Conservation (phyloP, 2,797 vertebrate species). For the Podarcis lilfordi region DNA sequence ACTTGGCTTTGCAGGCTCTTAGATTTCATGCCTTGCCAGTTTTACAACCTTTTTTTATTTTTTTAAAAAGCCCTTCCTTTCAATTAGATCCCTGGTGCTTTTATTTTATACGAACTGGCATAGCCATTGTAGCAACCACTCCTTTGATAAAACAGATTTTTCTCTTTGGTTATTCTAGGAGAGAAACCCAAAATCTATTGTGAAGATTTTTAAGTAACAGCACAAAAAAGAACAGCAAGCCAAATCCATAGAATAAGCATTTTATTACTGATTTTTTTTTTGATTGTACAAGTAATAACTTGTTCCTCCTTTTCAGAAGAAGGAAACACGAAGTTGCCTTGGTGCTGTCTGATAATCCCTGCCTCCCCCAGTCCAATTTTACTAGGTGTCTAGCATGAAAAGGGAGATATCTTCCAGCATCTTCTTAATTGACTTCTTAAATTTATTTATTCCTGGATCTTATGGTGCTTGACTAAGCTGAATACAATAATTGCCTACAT, state of each 20-base stretch:
- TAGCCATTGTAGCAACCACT: not conserved
- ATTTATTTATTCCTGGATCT: too few relatives aligned
- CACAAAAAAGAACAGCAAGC: not conserved
- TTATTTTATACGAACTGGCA: conserved; percentile 42
- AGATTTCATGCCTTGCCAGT: conserved; percentile 50
- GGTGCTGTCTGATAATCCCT: too few relatives aligned
- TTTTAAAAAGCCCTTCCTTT: conserved; percentile 17
- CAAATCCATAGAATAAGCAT: not conserved
- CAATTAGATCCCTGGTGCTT: conserved; percentile 44
- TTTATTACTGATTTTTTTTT: not conserved
- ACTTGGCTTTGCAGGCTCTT: conserved; percentile 8
- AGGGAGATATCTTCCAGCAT: too few relatives aligned
- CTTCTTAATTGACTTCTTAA: too few relatives aligned
- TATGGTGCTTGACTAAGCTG: too few relatives aligned
- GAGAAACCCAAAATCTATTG: too few relatives aligned
- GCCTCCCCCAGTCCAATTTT: too few relatives aligned
- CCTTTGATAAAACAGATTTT: not conserved
- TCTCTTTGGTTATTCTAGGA: not conserved
- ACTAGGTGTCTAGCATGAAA: too few relatives aligned
- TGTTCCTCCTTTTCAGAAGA: not conserved
- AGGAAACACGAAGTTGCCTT: too few relatives aligned
- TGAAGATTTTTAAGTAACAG: not conserved
- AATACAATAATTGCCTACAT: too few relatives aligned
- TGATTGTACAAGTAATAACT: not conserved
- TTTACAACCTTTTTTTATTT: conserved; percentile 37